Evolutionary conservation across 2,888 invertebrate genomes (phyloP).

Genomic region (Diplazon laetatorius): DNA sequence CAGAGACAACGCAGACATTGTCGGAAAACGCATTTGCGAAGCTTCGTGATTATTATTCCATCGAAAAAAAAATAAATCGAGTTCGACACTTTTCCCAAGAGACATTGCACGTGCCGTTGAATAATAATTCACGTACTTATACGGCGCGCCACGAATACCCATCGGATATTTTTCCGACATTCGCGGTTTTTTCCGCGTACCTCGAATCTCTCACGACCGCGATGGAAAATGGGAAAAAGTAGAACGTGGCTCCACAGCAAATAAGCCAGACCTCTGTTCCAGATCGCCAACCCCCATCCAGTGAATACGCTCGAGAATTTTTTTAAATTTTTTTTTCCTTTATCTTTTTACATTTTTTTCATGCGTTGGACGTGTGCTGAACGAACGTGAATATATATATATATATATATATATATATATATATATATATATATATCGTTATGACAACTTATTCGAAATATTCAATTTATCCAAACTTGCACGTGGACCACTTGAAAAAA

Average conservation of each 20-base stretch:
- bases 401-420: too few relatives aligned
- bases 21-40: neutral
- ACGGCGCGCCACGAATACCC: neutral
- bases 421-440: too few relatives aligned
- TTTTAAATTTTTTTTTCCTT: neutral
- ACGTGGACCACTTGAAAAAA: too few relatives aligned
- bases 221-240: slow-evolving; percentile 34
- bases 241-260: slow-evolving; percentile 8
- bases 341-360: slow-evolving; percentile 4
- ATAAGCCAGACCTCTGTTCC: neutral
- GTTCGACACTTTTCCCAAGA: slow-evolving; percentile 28
- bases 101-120: slow-evolving; percentile 35
- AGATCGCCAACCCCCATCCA: neutral
- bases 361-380: neutral
- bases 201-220: neutral
- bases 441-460: too few relatives aligned
- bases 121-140: slow-evolving; percentile 34
- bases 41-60: slow-evolving; percentile 45
- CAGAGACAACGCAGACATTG: neutral
- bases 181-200: neutral
- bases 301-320: neutral
- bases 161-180: neutral
- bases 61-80: slow-evolving; percentile 40
- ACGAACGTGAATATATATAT: slow-evolving; percentile 23
- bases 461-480: too few relatives aligned